Evolutionary conservation across 1,140 invertebrate genomes (phyloP).

Genomic region (Drosophila bocki): DNA sequence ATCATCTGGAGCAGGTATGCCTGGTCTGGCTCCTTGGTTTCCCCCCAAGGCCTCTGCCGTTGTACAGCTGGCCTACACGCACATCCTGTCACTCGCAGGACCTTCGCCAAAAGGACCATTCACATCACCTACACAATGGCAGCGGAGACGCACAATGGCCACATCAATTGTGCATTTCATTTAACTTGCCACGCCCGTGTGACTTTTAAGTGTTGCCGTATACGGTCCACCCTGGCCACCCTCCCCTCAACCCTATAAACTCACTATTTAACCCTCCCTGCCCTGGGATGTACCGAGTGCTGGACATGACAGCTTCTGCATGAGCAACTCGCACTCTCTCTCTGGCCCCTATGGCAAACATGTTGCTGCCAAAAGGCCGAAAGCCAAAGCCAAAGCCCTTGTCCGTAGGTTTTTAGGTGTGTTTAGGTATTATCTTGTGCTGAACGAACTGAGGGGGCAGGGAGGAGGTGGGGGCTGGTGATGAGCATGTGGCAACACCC

Average conservation of each 20-base stretch:
- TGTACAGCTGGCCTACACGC: slow-evolving; percentile 15
- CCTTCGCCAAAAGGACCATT: slow-evolving; percentile 41
- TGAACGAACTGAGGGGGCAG: not conserved
- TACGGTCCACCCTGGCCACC: slow-evolving; percentile 4
- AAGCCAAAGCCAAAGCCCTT: slow-evolving; percentile 41
- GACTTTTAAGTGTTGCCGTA: slow-evolving; percentile 78
- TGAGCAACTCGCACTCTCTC: slow-evolving; percentile 65
- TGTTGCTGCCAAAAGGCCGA: slow-evolving; percentile 47
- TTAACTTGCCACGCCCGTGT: slow-evolving; percentile 82
- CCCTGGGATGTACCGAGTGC: slow-evolving; percentile 65
- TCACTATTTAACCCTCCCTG: slow-evolving; percentile 14
- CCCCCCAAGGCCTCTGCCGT: not conserved
- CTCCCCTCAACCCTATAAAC: slow-evolving; percentile 16
- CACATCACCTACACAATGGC: slow-evolving; percentile 53
- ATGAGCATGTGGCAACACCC: slow-evolving; percentile 36
- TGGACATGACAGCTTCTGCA: slow-evolving; percentile 84
- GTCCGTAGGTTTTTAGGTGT: slow-evolving; percentile 74
- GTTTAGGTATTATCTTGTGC: slow-evolving; percentile 79
- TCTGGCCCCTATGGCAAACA: slow-evolving; percentile 71
- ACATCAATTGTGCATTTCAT: slow-evolving; percentile 82
- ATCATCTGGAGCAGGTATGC: slow-evolving; percentile 39
- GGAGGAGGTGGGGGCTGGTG: not conserved
- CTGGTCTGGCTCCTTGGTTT: not conserved
- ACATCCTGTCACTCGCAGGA: slow-evolving; percentile 65
- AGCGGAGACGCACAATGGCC: slow-evolving; percentile 63